A percentile compares a stretch with the other conserved stretches of the same genome.
These are phyloP conservation scores for Psilanteris sp. DNA, from an alignment of 1,140 invertebrate species.

Conservation along the genomic window DNA sequence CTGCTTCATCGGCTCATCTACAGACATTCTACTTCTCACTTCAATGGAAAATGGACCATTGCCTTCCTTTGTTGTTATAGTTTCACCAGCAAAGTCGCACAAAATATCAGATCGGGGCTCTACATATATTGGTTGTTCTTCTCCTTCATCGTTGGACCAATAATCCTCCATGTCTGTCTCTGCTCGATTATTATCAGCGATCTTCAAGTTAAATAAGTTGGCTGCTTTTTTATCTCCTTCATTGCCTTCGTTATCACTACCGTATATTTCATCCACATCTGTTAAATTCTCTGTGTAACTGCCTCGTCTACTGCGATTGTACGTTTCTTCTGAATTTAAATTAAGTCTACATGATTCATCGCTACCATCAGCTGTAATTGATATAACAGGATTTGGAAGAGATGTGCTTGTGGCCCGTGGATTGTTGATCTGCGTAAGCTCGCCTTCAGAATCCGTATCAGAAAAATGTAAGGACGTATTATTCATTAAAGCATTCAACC, in stretches of 20 bases:
- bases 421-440: slow-evolving; percentile 63
- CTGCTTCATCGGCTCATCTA: slow-evolving; percentile 47
- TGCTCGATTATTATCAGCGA: slow-evolving; percentile 58
- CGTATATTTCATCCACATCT: slow-evolving; percentile 75
- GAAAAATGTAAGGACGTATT: slow-evolving; percentile 77
- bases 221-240: slow-evolving; percentile 20
- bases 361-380: slow-evolving; percentile 66
- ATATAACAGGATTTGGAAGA: slow-evolving; percentile 68
- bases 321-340: slow-evolving; percentile 45
- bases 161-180: slow-evolving; percentile 76
- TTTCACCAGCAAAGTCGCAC: slow-evolving; percentile 72
- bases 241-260: slow-evolving; percentile 68
- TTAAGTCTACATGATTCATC: slow-evolving; percentile 50
- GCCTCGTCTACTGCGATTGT: slow-evolving; percentile 45
- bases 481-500: slow-evolving; percentile 75
- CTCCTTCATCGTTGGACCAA: slow-evolving; percentile 71
- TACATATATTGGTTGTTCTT: slow-evolving; percentile 64
- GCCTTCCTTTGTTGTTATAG: slow-evolving; percentile 77
- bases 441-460: slow-evolving; percentile 78
- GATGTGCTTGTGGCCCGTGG: not conserved
- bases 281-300: slow-evolving; percentile 73
- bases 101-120: slow-evolving; percentile 68
- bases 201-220: slow-evolving; percentile 36
- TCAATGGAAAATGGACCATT: slow-evolving; percentile 78
- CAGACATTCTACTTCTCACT: slow-evolving; percentile 73